Base-by-base conservation (phyloP, 2,797 vertebrate species). In the Pterois miles region DNA sequence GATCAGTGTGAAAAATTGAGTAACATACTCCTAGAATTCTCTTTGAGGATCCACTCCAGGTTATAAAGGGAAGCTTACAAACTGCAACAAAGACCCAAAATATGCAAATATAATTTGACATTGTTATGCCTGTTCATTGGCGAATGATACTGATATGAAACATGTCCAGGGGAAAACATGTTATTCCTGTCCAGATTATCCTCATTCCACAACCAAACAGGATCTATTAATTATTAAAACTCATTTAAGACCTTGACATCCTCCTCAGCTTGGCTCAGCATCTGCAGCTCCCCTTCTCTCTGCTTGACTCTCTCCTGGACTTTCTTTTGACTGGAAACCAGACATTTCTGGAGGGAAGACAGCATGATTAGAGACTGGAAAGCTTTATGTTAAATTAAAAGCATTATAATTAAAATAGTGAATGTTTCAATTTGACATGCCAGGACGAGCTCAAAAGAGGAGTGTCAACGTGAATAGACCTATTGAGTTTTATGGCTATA, bases 211-310 rank as follows among this genome's bases (percentile, higher is more conserved):
- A 43, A 64, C 16, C 2, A 18, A 3, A 18, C 14, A 22, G 2
- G n/a, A 25, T 46, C 8, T 29, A 46, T 20, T 2, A 29, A n/a
- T 29, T 0, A 43, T 6, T 63, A 2, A 16, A 2, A 23, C 16
- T 27, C 22, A 4, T 63, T 10, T n/a, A 29, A 58, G 0, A 80
- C 77, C 74, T 74, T 68, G 14, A 86, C 34, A 52, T 48, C 25
- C 4, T 66, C 65, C 48, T 79, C 54, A 0, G 53, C 50, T 27
- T 63, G 22, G 31, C 14, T 46, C 48, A 85, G 54, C 25, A 22
- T n/a, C 18, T 38, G 53, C 63, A 78, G 50, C 48, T 86, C 33
- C 29, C 64, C 8, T 16, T 67, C 34, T 48, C 50, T 70, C 60
- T 63, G n/a, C 54, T 69, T 4, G 8, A 74, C 64, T 34, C 16